Percentiles rank a stretch among this genome's conserved stretches.
Evolutionary conservation across 2,888 invertebrate species (phyloP).

Genomic region (Syrista parreyssii): DNA sequence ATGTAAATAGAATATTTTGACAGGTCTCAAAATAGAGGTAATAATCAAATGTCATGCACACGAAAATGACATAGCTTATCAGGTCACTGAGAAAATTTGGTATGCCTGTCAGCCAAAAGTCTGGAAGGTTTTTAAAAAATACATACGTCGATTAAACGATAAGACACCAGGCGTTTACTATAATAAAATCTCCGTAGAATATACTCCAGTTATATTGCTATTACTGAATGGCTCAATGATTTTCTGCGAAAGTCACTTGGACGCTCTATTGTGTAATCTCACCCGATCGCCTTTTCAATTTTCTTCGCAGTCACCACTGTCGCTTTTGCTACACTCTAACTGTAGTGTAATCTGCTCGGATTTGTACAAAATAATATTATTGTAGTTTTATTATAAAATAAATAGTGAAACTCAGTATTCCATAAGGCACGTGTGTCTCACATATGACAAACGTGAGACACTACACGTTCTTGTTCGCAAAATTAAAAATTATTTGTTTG

Average conservation of each 20-base stretch:
- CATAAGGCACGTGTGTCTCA: background rate
- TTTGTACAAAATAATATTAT: background rate
- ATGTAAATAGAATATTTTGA: too few relatives aligned
- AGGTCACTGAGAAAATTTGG: too few relatives aligned
- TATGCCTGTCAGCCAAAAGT: too few relatives aligned
- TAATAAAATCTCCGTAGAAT: background rate
- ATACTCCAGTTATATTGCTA: background rate
- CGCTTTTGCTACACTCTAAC: background rate
- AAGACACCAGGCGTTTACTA: too few relatives aligned
- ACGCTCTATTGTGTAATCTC: background rate
- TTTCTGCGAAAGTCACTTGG: background rate
- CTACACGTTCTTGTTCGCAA: too few relatives aligned
- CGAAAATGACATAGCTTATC: too few relatives aligned
- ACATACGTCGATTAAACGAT: too few relatives aligned
- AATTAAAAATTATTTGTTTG: too few relatives aligned
- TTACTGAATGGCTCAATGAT: background rate
- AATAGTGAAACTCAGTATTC: too few relatives aligned
- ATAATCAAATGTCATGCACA: too few relatives aligned
- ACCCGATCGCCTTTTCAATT: background rate
- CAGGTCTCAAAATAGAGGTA: too few relatives aligned
- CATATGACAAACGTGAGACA: background rate
- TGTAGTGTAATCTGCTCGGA: background rate
- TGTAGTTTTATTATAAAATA: background rate
- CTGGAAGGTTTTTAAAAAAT: too few relatives aligned
- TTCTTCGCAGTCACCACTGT: background rate